A percentile compares a stretch with the other conserved stretches of the same genome.
Evolutionary conservation across 1,140 invertebrate species (phyloP).

Genomic region (Globodera ellingtonae): DNA sequence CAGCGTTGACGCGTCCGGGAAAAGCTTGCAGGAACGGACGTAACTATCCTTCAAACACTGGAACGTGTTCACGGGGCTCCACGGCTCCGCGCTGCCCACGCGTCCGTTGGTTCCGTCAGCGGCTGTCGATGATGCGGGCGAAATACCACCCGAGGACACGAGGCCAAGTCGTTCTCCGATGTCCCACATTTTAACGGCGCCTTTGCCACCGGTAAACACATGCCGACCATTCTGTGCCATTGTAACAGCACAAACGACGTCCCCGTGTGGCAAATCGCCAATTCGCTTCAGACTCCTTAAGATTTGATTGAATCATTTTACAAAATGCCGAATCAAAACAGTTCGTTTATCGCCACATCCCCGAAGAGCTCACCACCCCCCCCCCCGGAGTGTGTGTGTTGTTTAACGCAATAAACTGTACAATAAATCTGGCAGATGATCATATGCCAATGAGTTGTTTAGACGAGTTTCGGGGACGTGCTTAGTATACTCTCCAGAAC

Average conservation of each 20-base stretch:
- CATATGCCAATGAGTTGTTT: too few species aligned
- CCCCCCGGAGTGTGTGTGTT: too few species aligned
- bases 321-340: not conserved
- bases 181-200: conserved; percentile 88
- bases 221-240: conserved; percentile 80
- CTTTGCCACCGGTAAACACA: conserved; percentile 97
- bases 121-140: conserved; percentile 8
- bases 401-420: too few species aligned
- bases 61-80: conserved; percentile 18
- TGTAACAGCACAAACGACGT: conserved; percentile 87
- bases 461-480: not conserved
- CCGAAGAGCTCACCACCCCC: too few species aligned
- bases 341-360: not conserved
- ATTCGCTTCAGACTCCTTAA: conserved; percentile 70
- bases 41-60: conserved; percentile 92
- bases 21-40: conserved; percentile 90
- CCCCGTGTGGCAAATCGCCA: conserved; percentile 88
- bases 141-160: not conserved
- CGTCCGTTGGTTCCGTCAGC: conserved; percentile 43
- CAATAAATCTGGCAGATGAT: too few species aligned
- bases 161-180: conserved; percentile 37
- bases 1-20: conserved; percentile 90
- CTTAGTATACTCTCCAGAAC: not conserved
- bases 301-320: not conserved
- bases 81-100: conserved; percentile 72